Evolutionary conservation across 2,888 invertebrate genomes (phyloP), one percentile per base, ranked within the genome.

Genomic region (Polymixis flavicincta): DNA sequence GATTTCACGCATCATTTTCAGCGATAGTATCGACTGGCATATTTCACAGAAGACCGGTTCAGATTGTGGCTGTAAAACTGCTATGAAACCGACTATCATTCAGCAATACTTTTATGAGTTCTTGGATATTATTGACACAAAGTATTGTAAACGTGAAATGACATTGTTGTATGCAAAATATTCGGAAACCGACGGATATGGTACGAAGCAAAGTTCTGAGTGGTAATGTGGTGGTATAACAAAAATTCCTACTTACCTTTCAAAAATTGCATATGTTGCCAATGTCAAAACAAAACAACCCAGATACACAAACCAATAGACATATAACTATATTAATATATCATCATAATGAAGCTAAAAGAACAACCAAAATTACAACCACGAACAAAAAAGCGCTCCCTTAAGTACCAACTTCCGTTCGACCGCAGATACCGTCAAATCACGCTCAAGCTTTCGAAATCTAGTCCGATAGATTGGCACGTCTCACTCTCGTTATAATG

Each of bases 401-500:
- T 14, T 64, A 64, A 77, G 81, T 55, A 73, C 59, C 60, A 78
- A 78, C 72, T 78, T 78, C 80, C 77, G 80, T 68, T 84, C 76
- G 85, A 85, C 82, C 81, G 65, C 85, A 80, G 74, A 83, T 70
- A 67, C 52, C 61, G 67, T 69, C 74, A 82, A 86, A 85, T 84
- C 76, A 85, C 72, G 74, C 85, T 82, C 78, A 74, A 77, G 66
- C 71, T 83, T 87, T 80, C 84, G 82, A 87, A 87, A 84, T 80
- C 84, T 85, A 75, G 82, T 82, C 60, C 75, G 72, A 79, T 82
- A 90, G 89, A 92, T 92, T 92, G 93, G 91, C 93, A 93, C 93
- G 93, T 92, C 88, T 88, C 87, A 87, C 83, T 73, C 78, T 90
- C 90, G 74, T 80, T 85, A 87, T 93, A 93, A 93, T 92, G 93